Base-by-base conservation (phyloP, 2,113 vertebrate species). In the Neofelis nebulosa region DNA sequence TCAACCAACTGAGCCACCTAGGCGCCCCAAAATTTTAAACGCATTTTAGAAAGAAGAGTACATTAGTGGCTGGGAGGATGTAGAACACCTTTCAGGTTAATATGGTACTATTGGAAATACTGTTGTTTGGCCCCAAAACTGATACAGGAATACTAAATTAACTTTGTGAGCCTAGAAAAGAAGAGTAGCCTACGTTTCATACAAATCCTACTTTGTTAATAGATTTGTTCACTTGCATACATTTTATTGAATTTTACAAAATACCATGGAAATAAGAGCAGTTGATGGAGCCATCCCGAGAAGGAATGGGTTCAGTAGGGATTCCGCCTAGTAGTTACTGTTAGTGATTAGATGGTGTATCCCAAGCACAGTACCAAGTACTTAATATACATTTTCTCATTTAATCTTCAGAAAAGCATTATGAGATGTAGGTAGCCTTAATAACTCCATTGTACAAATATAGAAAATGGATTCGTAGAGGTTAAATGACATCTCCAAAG, bases 401-500 rank as follows among this genome's bases (percentile, higher is more conserved):
- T 95, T 97, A 91, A 74, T 92, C 38, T 81, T 96, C 84, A 96
- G 23, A 92, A 25, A 65, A 84, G 55, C 68, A 41, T 71, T 82
- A n/a, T 71, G 36, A 96, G 18, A 18, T 52, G 23, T 82, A 88
- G 15, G 3, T 89, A 73, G 15, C 31, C 45, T 94, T 69, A 65
- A 63, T 10, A 45, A 45, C 38, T 71, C 25, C 29, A 87, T 78
- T 97, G 96, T 94, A 74, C 27, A 95, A 23, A 50, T 92, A 48
- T 68, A 25, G 81, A 92, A 94, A 81, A 86, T 90, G 29, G 57
- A 79, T 90, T 97, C 71, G 66, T 21, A 88, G 41, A 65, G 18
- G 8, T 88, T 92, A 94, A 94, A 52, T 93, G 78, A 82, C 31
- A 63, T 87, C 38, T 82, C 78, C 68, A 74, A 31, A 97, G 33